Conservation (phyloP, 2,113 vertebrate genomes). For the Lepus timidus region DNA sequence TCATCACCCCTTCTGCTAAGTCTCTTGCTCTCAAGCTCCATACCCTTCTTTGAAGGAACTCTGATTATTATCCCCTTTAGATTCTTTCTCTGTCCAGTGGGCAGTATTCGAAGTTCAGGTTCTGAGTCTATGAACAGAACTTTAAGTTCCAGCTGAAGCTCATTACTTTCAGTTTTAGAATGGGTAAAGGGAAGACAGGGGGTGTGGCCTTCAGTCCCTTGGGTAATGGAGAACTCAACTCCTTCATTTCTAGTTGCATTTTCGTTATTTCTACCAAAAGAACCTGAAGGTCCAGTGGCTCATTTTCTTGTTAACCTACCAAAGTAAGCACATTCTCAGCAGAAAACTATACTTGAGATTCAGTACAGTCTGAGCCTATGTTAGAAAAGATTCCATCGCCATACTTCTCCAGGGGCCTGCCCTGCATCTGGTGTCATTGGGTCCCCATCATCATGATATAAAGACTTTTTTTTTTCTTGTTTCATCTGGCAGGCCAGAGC, state of each 20-base stretch:
- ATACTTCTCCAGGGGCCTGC: neutral
- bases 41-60: neutral
- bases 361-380: neutral
- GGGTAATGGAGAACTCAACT: neutral
- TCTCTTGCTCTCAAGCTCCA: neutral
- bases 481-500: neutral
- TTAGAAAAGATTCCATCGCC: neutral
- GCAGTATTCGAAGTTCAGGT: neutral
- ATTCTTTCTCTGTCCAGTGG: neutral
- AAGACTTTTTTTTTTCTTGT: neutral
- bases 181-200: neutral
- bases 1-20: neutral
- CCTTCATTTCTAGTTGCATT: neutral
- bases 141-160: neutral
- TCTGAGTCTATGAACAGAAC: neutral
- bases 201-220: neutral
- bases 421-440: neutral
- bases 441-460: slow-evolving; percentile 16
- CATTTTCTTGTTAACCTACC: neutral
- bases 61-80: neutral
- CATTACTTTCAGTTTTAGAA: neutral
- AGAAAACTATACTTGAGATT: neutral
- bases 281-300: neutral
- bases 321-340: neutral
- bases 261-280: neutral